These are phyloP conservation scores for Archegozetes longisetosus DNA, from an alignment of 1,140 invertebrate genomes.

Conservation along the genomic window DNA sequence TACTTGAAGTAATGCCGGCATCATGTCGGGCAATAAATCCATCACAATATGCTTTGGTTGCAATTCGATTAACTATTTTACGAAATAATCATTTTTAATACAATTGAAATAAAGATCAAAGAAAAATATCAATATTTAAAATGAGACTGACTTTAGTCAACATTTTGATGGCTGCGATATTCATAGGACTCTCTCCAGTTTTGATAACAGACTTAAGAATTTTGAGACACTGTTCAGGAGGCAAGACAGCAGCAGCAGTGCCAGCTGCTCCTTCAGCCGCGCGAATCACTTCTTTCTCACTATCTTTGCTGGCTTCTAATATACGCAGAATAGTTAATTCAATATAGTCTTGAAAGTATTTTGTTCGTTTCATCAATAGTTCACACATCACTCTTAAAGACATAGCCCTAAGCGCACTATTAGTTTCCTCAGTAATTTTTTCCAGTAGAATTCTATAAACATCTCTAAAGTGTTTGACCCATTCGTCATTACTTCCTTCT, in stretches of 20 bases:
- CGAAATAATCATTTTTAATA: too few species aligned
- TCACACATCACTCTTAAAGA: conserved; percentile 59
- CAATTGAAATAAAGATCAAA: too few species aligned
- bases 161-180: conserved; percentile 82
- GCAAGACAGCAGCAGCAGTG: conserved; percentile 52
- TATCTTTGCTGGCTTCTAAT: conserved; percentile 55
- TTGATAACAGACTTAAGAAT: conserved; percentile 62
- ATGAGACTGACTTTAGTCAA: conserved; percentile 53
- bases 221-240: conserved; percentile 47
- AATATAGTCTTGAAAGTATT: conserved; percentile 62
- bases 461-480: conserved; percentile 11
- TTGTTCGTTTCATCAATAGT: conserved; percentile 56
- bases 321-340: conserved; percentile 75
- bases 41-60: conserved; percentile 40
- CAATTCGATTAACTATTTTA: conserved; percentile 24
- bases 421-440: conserved; percentile 2
- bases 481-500: neutral
- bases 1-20: conserved; percentile 73
- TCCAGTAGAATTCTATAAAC: conserved; percentile 5
- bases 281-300: conserved; percentile 49
- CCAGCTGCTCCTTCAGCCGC: conserved; percentile 46
- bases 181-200: conserved; percentile 64
- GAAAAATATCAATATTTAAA: too few species aligned
- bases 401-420: conserved; percentile 34
- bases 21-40: conserved; percentile 49